phyloP scores from a whole-genome alignment of 2,888 invertebrate species.

The Stomorhina lunata region DNA sequence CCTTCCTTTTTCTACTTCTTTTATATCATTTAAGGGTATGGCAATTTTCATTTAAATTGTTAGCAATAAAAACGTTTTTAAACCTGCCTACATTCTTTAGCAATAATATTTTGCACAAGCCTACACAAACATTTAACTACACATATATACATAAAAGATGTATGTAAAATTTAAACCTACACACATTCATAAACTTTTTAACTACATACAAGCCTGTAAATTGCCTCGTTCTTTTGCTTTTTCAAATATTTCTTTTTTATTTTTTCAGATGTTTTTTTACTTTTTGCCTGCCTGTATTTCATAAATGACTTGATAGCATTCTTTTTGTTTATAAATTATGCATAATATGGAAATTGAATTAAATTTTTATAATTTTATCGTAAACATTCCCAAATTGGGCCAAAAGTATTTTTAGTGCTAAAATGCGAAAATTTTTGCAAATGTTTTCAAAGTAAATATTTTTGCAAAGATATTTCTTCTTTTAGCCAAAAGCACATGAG shows the following conservation, averaged over 20 bases:
- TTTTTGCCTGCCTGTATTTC: background rate
- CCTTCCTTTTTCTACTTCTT: background rate
- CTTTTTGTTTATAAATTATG: conserved; percentile 58
- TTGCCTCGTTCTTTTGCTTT: conserved; percentile 8
- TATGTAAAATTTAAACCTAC: background rate
- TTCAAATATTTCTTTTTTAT: background rate
- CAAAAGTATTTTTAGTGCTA: background rate
- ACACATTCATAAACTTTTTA: background rate
- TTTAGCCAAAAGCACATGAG: too few species aligned
- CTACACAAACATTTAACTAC: background rate
- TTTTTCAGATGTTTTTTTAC: background rate
- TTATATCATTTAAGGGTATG: background rate
- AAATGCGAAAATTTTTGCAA: background rate
- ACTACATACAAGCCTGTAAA: conserved; percentile 3
- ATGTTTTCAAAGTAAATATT: background rate
- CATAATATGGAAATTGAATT: conserved; percentile 56
- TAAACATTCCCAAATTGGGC: background rate
- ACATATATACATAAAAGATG: background rate
- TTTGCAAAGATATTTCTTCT: too few species aligned
- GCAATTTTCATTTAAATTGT: conserved; percentile 48
- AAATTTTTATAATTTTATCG: conserved; percentile 45
- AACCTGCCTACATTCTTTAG: conserved; percentile 11
- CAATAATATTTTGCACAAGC: background rate
- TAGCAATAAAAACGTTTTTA: conserved; percentile 55
- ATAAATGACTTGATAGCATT: conserved; percentile 42